phyloP scores from a whole-genome alignment of 2,797 vertebrate species.

The Cheracebus regulus region DNA sequence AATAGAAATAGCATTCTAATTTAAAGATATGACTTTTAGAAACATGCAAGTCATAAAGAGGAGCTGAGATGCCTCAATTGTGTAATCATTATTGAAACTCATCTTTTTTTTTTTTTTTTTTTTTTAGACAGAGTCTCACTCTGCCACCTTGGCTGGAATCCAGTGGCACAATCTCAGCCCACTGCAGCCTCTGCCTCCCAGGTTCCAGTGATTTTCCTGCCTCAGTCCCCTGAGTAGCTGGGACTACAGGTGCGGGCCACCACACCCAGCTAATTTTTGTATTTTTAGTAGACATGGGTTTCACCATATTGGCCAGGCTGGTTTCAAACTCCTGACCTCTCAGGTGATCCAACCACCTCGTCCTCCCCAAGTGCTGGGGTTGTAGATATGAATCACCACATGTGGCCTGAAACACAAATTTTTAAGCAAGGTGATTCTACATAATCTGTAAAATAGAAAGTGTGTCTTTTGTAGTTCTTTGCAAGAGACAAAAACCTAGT shows the following conservation, averaged over 20 bases:
- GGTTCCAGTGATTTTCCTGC: not conserved
- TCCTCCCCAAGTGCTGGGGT: no score
- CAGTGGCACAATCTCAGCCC: not conserved
- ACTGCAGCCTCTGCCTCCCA: not conserved
- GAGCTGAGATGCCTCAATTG: not conserved
- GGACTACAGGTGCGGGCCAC: not conserved
- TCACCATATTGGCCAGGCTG: not conserved
- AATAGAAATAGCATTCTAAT: not conserved
- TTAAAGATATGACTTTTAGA: not conserved
- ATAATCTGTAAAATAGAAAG: not conserved
- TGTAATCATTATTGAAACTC: not conserved
- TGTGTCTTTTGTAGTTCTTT: not conserved
- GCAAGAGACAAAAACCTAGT: not conserved
- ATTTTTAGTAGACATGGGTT: not conserved
- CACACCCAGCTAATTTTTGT: not conserved
- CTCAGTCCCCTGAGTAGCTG: not conserved
- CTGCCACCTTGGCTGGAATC: not conserved
- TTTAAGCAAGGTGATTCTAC: not conserved
- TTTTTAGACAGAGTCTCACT: not conserved
- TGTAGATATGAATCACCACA: no score
- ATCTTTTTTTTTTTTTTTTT: not conserved
- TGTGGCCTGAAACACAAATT: not conserved
- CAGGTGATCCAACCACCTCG: no score
- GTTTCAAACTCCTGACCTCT: not conserved
- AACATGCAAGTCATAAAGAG: not conserved